A percentile compares a stretch with the other conserved stretches of the same genome.
These are phyloP conservation scores for Rhyacophila brunnea DNA, from an alignment of 1,140 invertebrate genomes.

Conservation along the genomic window DNA sequence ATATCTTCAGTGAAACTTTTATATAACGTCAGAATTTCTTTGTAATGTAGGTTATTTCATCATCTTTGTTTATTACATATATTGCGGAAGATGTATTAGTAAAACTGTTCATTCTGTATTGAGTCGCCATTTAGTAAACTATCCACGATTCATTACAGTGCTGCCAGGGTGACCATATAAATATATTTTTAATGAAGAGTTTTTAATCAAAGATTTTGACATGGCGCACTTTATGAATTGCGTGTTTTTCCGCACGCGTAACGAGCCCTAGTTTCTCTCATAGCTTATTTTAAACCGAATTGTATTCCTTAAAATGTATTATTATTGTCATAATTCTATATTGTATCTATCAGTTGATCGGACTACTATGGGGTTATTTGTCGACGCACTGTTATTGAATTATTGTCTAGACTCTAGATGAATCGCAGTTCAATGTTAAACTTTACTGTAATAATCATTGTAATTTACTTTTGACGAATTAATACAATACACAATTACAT, in stretches of 20 bases:
- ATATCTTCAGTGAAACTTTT: too few species aligned
- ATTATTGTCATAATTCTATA: neutral
- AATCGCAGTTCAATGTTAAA: neutral
- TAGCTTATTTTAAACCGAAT: neutral
- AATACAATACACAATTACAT: conserved; percentile 5
- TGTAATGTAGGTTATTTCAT: too few species aligned
- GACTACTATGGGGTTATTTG: neutral
- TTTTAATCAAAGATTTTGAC: neutral
- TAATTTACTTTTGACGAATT: conserved; percentile 3
- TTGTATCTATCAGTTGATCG: neutral
- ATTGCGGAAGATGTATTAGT: too few species aligned
- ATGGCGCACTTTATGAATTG: neutral
- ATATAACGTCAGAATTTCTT: too few species aligned
- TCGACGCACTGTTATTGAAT: neutral
- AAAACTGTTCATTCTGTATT: neutral
- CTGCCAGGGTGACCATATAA: too few species aligned
- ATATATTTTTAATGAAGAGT: neutral
- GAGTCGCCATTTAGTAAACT: too few species aligned
- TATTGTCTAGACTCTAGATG: conserved; percentile 1
- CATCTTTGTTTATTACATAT: too few species aligned
- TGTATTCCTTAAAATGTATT: conserved; percentile 9
- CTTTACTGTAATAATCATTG: conserved; percentile 4
- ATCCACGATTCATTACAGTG: too few species aligned
- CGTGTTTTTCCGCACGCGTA: too few species aligned
- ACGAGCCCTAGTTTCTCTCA: too few species aligned